phyloP scores from a whole-genome alignment of 2,888 invertebrate species.

The Labia minor region DNA sequence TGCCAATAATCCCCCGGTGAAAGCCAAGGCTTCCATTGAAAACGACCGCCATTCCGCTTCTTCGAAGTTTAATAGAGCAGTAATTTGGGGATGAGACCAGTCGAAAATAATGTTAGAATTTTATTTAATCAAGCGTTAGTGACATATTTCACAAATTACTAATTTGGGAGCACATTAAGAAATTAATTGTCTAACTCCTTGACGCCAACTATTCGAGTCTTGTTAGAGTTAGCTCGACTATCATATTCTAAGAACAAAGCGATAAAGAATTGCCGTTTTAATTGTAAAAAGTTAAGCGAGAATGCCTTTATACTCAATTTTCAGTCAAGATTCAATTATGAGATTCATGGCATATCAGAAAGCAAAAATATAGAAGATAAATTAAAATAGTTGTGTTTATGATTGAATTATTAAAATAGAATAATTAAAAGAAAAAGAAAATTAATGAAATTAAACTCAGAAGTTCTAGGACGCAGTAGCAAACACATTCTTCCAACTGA shows the following conservation, averaged over 20 bases:
- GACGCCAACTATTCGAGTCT: conserved; percentile 3
- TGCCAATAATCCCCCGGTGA: background rate
- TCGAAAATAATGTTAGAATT: background rate
- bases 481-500: too few relatives aligned
- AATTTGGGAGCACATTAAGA: background rate
- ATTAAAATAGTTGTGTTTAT: background rate
- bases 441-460: background rate
- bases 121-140: conserved; percentile 13
- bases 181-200: background rate
- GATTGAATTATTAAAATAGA: background rate
- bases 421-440: background rate
- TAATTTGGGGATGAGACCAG: background rate
- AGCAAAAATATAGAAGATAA: background rate
- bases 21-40: background rate
- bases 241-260: background rate
- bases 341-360: too few relatives aligned
- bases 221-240: background rate
- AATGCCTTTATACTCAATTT: background rate
- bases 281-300: background rate
- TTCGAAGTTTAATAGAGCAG: background rate
- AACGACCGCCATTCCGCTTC: background rate
- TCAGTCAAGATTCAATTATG: background rate
- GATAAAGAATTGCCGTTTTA: background rate
- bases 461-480: too few relatives aligned
- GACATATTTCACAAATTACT: background rate